Base-by-base conservation (phyloP, 2,888 invertebrate genomes). In the Teleiodes luculella region DNA sequence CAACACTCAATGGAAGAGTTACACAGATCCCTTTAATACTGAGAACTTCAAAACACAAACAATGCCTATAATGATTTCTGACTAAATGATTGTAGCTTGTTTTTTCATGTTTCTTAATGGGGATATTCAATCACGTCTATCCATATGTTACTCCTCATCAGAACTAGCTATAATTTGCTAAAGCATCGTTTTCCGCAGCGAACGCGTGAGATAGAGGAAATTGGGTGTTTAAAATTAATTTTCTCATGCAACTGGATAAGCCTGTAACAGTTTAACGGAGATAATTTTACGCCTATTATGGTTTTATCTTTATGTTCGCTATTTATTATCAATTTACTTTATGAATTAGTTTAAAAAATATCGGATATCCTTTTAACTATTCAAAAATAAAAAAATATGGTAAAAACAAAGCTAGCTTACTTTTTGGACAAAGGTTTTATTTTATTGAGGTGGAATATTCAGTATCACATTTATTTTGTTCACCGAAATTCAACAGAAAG, bases 161-260 rank as follows among this genome's bases (percentile, higher is more conserved):
- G 49, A 28, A 54, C 56, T 55, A 56, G 57, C 56, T 57, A 46
- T 56, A 53, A 58, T 58, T 62, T 61, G 57, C 49, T 53, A 51
- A 46, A 49, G 53, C 55, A 50, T 37, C 49, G 16, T 37, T 28
- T 49, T 49, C 55, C 56, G 57, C 57, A 46, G 57, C 59, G 59
- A 60, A 61, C 57, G 52, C 37, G 53, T 33, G 57, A 67, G 65
- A 76, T 68, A 47, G 54, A 64, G 70, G 72, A 73, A 73, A 72
- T 70, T 59, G 62, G 58, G 56, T 57, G 63, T 58, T 47, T 46
- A 48, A 61, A 64, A 71, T 72, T 70, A 61, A 67, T 69, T 65
- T 57, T 50, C 55, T 59, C 55, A 56, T 20, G 31, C 31, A 49
- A 49, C 20, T 8, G 47, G 47, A 18, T n/a, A 16, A 33, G 33